These are phyloP conservation scores for Eretmocerus hayati DNA, from an alignment of 2,888 invertebrate species.

Conservation along the genomic window DNA sequence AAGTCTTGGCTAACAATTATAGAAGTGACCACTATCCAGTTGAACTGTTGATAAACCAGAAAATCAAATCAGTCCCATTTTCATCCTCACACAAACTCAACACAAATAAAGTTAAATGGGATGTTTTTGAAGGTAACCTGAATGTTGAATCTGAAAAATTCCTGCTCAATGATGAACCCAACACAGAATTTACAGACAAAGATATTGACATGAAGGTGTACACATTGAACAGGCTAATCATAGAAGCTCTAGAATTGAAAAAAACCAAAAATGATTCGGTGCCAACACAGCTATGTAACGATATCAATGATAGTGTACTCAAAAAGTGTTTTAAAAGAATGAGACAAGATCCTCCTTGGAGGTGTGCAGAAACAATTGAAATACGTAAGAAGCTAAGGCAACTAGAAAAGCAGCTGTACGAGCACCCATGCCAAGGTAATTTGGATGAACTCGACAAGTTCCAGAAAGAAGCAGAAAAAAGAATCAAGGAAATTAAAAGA, in stretches of 20 bases:
- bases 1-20: neutral
- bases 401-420: neutral
- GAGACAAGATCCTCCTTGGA: neutral
- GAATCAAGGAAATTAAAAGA: constrained; percentile 1
- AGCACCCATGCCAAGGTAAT: neutral
- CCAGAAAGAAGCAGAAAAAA: neutral
- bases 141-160: too few relatives aligned
- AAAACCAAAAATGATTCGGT: too few relatives aligned
- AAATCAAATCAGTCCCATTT: neutral
- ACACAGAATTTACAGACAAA: too few relatives aligned
- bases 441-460: neutral
- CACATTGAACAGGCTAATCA: too few relatives aligned
- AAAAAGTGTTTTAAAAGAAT: too few relatives aligned
- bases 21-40: neutral
- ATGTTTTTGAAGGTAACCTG: neutral
- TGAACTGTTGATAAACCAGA: neutral
- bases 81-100: neutral
- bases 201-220: too few relatives aligned
- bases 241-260: too few relatives aligned
- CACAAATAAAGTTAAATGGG: neutral
- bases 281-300: too few relatives aligned
- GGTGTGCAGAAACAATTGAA: neutral
- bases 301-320: too few relatives aligned
- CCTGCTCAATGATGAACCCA: too few relatives aligned
- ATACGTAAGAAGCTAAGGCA: neutral